phyloP scores from a whole-genome alignment of 2,797 vertebrate species.

The Gymnopithys bicolor region DNA sequence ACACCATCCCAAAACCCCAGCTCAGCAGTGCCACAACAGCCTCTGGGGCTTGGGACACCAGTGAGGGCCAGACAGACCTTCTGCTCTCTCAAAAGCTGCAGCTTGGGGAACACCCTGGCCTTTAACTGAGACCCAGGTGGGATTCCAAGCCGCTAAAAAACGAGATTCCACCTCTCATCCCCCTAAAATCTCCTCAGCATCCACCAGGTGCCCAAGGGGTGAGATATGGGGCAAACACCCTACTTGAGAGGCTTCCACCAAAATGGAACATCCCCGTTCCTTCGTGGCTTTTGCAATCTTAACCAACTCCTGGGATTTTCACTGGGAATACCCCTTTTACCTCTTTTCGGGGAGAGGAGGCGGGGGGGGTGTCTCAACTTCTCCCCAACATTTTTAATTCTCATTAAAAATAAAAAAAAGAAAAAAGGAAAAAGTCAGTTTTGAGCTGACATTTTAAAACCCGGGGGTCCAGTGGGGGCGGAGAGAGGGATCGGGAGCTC shows the following conservation, averaged over 20 bases:
- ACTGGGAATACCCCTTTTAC: background rate
- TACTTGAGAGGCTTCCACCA: no score
- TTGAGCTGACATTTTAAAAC: background rate
- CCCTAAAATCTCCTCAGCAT: background rate
- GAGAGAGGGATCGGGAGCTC: background rate
- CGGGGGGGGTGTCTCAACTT: no score
- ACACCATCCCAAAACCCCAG: background rate
- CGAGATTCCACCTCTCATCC: background rate
- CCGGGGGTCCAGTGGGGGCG: background rate
- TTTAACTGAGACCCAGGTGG: background rate
- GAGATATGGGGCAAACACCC: background rate
- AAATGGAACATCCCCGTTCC: background rate
- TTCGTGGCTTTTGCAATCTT: background rate
- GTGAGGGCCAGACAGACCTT: background rate
- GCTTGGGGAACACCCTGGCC: background rate
- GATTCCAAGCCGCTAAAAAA: background rate
- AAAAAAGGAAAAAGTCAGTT: background rate
- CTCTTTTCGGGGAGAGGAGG: background rate
- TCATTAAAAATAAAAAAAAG: background rate
- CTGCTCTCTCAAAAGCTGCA: background rate
- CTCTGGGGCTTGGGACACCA: background rate
- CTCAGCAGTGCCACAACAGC: background rate
- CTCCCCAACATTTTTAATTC: fast-evolving
- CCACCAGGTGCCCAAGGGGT: background rate
- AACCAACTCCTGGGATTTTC: background rate